Base-by-base conservation (phyloP, 1,140 invertebrate species). In the Cyclina sinensis region DNA sequence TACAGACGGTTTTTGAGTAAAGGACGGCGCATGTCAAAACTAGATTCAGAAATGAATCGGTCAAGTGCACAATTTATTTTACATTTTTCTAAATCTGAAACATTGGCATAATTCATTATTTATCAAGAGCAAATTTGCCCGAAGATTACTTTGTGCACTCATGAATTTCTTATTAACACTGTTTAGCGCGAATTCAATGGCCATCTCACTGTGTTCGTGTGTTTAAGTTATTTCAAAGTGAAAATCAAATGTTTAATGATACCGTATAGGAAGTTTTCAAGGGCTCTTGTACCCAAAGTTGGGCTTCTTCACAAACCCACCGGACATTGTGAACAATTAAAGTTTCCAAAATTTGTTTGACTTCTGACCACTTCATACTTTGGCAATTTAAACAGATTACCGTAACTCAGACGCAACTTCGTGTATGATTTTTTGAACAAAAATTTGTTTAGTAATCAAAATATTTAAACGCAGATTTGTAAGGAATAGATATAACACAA, bases 161-260 rank as follows among this genome's bases (percentile, higher is more conserved):
- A 70, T 70, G 65, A 70, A 70, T 37, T 70, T 70, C 32, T 70
- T 37, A 70, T 70, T 35, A 37, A 39, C 32, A 37, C 65, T 35
- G 35, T 7, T 65, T 30, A 27, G 14, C 30, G 24, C 7, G 30
- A 11, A 9, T 39, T 70, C 24, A 70, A 70, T 18, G n/a, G 65
- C 35, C 65, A 39, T 5, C 32, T 37, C 35, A 70, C 35, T 37
- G 18, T 39, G 65, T 70, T 27, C 27, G 39, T 48, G 73, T 76
- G 24, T 48, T 76, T 46, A 48, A 76, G 73, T 51, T 51, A 27
- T 76, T 76, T 46, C 11, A 48, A 46, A 51, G 39, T 48, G 73
- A 78, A 51, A 78, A 27, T 78, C 74, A 78, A 78, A 78, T 78
- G 46, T 78, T 78, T 78, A 78, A 78, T 48, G 43, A 35, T 35